A percentile compares a stretch with the other conserved stretches of the same genome.
These are phyloP conservation scores for Antechinus flavipes DNA, from an alignment of 2,113 vertebrate species.

Conservation along the genomic window DNA sequence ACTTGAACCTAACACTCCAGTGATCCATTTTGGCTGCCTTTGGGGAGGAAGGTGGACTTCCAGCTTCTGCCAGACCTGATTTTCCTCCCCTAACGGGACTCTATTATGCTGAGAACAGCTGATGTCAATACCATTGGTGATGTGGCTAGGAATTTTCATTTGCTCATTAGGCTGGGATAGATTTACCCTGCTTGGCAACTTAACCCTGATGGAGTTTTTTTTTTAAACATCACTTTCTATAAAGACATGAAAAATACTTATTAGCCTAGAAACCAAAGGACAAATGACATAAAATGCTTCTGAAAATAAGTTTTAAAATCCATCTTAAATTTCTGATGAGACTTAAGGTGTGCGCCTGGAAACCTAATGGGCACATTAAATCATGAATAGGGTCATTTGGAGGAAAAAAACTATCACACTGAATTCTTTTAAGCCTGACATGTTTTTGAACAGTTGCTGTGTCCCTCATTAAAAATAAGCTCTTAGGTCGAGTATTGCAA, in stretches of 20 bases:
- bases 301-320: not conserved
- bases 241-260: not conserved
- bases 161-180: not conserved
- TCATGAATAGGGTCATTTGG: not conserved
- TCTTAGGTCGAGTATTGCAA: not conserved
- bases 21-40: not conserved
- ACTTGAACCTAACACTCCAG: not conserved
- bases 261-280: not conserved
- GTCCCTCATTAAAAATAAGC: not conserved
- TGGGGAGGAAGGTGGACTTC: not conserved
- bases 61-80: not conserved
- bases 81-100: not conserved
- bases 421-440: not conserved
- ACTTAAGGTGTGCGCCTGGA: not conserved
- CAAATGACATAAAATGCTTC: not conserved
- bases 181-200: not conserved
- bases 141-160: accelerated
- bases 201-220: not conserved
- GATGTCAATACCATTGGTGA: not conserved
- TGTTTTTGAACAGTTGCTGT: not conserved
- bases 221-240: not conserved
- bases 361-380: not conserved
- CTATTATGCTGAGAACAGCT: not conserved
- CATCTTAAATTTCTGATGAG: not conserved
- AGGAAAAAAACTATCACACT: not conserved